Conservation (phyloP, 2,797 vertebrate genomes). For the Enteromius paludinosus region DNA sequence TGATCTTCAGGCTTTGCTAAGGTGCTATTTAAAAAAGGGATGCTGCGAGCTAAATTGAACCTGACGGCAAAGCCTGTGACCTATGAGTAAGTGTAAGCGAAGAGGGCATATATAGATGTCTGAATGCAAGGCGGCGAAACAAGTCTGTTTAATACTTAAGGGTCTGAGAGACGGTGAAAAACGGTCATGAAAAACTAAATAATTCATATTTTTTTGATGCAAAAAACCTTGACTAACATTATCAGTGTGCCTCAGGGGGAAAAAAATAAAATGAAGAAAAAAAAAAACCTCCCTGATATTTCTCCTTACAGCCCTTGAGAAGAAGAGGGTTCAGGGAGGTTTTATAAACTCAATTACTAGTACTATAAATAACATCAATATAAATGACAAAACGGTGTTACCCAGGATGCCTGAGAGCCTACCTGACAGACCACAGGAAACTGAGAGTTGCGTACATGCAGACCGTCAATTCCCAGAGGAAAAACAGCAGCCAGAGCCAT, state of each 20-base stretch:
- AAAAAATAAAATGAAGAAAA: background rate
- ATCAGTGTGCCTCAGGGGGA: background rate
- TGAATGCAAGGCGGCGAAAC: background rate
- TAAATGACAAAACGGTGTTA: slow-evolving; percentile 8
- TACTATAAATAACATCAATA: slow-evolving; percentile 17
- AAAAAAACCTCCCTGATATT: background rate
- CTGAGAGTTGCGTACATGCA: slow-evolving; percentile 84
- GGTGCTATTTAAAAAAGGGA: background rate
- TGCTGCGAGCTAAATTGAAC: background rate
- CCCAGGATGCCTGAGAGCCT: slow-evolving; percentile 19
- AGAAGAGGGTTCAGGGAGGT: background rate
- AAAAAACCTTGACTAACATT: slow-evolving; percentile 3
- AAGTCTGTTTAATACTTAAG: slow-evolving; percentile 25
- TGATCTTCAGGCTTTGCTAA: background rate
- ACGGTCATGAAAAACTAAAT: slow-evolving; percentile 4
- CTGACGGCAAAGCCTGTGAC: slow-evolving; percentile 17
- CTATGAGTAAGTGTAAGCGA: background rate
- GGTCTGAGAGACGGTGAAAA: slow-evolving; percentile 11
- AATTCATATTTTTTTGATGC: slow-evolving; percentile 4
- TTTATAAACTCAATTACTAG: slow-evolving; percentile 2
- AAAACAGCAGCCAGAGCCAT: slow-evolving; percentile 92
- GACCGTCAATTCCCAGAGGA: slow-evolving; percentile 90
- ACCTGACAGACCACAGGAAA: slow-evolving; percentile 97
- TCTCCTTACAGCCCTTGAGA: background rate
- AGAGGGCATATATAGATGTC: slow-evolving; percentile 27